A percentile compares a stretch with the other conserved stretches of the same genome.
Conservation (phyloP, 30 jellyfish, hydroid and myxozoan genomes). For the Aurelia aurita region DNA sequence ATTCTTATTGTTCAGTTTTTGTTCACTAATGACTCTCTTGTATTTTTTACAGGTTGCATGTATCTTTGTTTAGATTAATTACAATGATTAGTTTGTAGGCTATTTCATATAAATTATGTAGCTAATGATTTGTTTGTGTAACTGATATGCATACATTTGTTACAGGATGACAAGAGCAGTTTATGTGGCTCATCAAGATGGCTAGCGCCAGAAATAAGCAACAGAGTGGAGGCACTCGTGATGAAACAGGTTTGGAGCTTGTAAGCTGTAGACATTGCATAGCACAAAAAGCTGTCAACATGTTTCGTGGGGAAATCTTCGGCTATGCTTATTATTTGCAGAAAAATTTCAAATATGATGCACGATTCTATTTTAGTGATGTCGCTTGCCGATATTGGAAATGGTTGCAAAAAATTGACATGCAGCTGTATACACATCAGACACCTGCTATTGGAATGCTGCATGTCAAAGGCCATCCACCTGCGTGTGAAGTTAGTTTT, state of each 20-base stretch:
- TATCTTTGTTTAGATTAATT: too few species aligned
- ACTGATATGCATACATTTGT: too few species aligned
- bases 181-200: slow-evolving; percentile 15
- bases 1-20: too few species aligned
- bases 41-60: too few species aligned
- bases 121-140: too few species aligned
- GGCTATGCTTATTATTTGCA: slow-evolving; percentile 17
- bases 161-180: neutral
- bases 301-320: slow-evolving; percentile 43
- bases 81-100: too few species aligned
- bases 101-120: too few species aligned
- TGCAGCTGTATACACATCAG: neutral
- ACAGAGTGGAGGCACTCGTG: slow-evolving; percentile 11
- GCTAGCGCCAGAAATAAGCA: slow-evolving; percentile 39
- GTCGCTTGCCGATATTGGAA: slow-evolving; percentile 12
- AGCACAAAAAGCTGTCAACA: slow-evolving; percentile 41
- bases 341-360: slow-evolving; percentile 17
- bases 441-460: slow-evolving; percentile 4
- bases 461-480: slow-evolving; percentile 10
- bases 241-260: slow-evolving; percentile 29
- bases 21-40: too few species aligned
- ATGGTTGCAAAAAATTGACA: neutral
- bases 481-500: too few species aligned
- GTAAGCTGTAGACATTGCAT: slow-evolving; percentile 30
- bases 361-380: slow-evolving; percentile 19